A percentile compares a stretch with the other conserved stretches of the same genome.
phyloP scores from a whole-genome alignment of 2,888 invertebrate genomes.

The Drosophila neutralis region DNA sequence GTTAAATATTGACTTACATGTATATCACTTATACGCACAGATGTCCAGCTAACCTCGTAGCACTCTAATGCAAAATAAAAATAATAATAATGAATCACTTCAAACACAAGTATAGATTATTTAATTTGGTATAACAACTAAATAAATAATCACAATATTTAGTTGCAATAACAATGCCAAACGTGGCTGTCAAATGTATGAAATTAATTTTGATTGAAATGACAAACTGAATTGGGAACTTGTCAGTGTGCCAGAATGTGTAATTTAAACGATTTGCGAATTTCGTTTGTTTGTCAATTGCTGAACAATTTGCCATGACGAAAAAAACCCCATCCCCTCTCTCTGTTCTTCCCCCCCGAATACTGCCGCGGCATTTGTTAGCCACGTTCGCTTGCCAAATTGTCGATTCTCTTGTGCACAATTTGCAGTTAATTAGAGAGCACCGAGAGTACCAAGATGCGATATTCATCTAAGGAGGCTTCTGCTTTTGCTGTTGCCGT shows the following conservation, averaged over 20 bases:
- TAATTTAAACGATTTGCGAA: slow-evolving; percentile 40
- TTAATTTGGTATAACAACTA: neutral
- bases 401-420: slow-evolving; percentile 36
- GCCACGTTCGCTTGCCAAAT: slow-evolving; percentile 41
- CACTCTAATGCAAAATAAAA: neutral
- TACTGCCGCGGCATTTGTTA: neutral
- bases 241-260: slow-evolving; percentile 56
- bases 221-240: slow-evolving; percentile 34
- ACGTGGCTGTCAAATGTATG: slow-evolving; percentile 21
- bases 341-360: neutral
- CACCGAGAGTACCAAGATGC: slow-evolving; percentile 1
- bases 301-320: slow-evolving; percentile 37
- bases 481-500: neutral
- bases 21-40: neutral
- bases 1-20: neutral
- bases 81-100: neutral
- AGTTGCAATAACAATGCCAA: slow-evolving; percentile 5
- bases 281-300: slow-evolving; percentile 40
- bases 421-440: slow-evolving; percentile 52
- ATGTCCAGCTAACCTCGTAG: neutral
- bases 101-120: neutral
- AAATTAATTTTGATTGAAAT: slow-evolving; percentile 66
- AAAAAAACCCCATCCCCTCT: neutral
- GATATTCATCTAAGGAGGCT: slow-evolving; percentile 6
- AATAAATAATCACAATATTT: neutral